Evolutionary conservation across 2,888 invertebrate species (phyloP), one percentile per base, ranked within the genome.

Genomic region (Cheilosia urbana): DNA sequence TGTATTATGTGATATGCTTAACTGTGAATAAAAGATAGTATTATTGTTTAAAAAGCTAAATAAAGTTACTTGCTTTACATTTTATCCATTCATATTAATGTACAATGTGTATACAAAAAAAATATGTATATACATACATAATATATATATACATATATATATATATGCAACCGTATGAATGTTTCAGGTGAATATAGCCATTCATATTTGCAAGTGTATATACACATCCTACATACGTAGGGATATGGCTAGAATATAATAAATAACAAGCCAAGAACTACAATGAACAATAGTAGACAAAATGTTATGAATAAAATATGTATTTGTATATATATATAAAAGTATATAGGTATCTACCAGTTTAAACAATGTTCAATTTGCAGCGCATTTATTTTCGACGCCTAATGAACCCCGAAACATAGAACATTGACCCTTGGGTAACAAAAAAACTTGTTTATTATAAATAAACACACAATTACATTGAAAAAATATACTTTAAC

Each of bases 361-460:
- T 58, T 58, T 30, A 45, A 40, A 69, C 51, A 62, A 63, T 24
- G 27, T 51, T 17, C 24, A 71, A 82, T 66, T 65, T 40, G 68
- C 72, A 82, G 62, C 60, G 71, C 71, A 77, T 73, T 79, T 72
- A 71, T 77, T 77, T 76, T 68, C 55, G 62, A 72, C 71, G 78
- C 82, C 72, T 60, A 73, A 72, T 73, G 73, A 73, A 79, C 69
- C 66, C 73, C 63, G 60, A 73, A 80, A 84, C 80, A 83, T 73
- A 84, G 84, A 84, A 84, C 84, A 69, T 84, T 84, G 84, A 84
- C 84, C 84, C 84, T 84, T 79, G 45, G 37, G 72, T 49, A 19
- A 55, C 1, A 69, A 24, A 30, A 69, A 69, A 58, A n/a, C 15
- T 57, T 7, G 57, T 19, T 69, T 13, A 15, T 13, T 40, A 51